Base-by-base conservation (phyloP, 2,888 invertebrate species). In the Leptinotarsa tumamoca region DNA sequence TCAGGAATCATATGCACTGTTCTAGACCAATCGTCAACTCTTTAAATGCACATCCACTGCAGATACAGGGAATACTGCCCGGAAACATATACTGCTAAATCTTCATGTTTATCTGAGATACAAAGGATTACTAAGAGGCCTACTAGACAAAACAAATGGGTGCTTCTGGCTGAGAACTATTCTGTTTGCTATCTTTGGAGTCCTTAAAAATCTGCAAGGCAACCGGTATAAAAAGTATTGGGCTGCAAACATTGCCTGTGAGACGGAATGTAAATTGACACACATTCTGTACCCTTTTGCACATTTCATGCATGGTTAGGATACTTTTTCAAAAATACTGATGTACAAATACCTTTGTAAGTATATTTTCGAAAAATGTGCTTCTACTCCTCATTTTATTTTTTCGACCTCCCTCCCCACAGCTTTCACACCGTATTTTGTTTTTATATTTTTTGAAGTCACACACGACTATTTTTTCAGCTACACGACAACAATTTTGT, bases 271-370 rank as follows among this genome's bases (percentile, higher is more conserved):
- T 87, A 86, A 79, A 83, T 85, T 86, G 84, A 87, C 86, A 86
- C 87, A 87, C 87, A 87, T 86, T 86, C 86, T 87, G 86, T 86
- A 85, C 86, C 87, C 86, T 86, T 85, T 84, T 88, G 88, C 88
- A 88, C 88, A 86, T 85, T 85, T 83, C 85, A 84, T 87, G 87
- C 87, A 88, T 88, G 88, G 85, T 85, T 88, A 86, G 86, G 85
- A 81, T 75, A 72, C 76, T 71, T 71, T 71, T 76, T 75, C 73
- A 75, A 78, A 72, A 66, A 58, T 52, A 67, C 67, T 18, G 49
- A 71, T 49, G 27, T 66, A 58, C 70, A 54, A 56, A 27, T 43
- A 72, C 68, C 51, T 43, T 73, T 73, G 75, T 75, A 78, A 77
- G 77, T 77, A 77, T 77, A 77, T 49, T 49, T 69, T 71, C 72